Base-by-base conservation (phyloP, 2,797 vertebrate species). In the Enteromius anoplus region DNA sequence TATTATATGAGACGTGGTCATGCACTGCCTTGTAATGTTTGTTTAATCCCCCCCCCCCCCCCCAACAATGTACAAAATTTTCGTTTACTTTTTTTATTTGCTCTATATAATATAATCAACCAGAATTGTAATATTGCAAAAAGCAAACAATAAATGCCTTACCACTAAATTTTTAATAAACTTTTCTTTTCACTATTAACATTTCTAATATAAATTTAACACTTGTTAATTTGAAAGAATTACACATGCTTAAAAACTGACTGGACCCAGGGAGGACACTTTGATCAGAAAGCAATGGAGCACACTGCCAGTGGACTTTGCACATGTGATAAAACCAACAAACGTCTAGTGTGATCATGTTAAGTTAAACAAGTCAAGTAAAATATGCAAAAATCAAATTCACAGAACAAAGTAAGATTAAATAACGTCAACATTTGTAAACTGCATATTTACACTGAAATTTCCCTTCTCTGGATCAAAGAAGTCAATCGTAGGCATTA, bases 251-350 rank as follows among this genome's bases (percentile, higher is more conserved):
- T 70, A 23, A 70, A 49, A 75, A 60, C 14, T 26, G 14, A 45
- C 51, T 58, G 72, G 4, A 75, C 32, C 34, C 21, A 58, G 4
- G 2, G 21, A 60, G 14, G 2, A 60, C 26, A 75, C 34, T 60
- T 75, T 42, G n/a, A 14, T 75, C 73, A 17, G 32, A 34, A 58
- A 58, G 15, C 9, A 62, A 45, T 58, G 10, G 0, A 73, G 60
- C 8, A 51, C 23, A 34, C 5, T 51, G 11, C 29, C 42, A 45
- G 40, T 75, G 76, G 70, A 87, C 80, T 82, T 84, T 49, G 62
- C n/a, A 23, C 82, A 47, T 62, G 17, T 40, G n/a, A 34, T 83
- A 72, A 82, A 85, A 70, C 75, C 53, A 66, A 49, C 45, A 37
- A 37, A 81, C 21, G 29, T 42, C 60, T 66, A 64, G 51, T 69